A percentile compares a stretch with the other conserved stretches of the same genome.
phyloP scores from a whole-genome alignment of 1,140 invertebrate genomes.

The Platyscapa corneri region DNA sequence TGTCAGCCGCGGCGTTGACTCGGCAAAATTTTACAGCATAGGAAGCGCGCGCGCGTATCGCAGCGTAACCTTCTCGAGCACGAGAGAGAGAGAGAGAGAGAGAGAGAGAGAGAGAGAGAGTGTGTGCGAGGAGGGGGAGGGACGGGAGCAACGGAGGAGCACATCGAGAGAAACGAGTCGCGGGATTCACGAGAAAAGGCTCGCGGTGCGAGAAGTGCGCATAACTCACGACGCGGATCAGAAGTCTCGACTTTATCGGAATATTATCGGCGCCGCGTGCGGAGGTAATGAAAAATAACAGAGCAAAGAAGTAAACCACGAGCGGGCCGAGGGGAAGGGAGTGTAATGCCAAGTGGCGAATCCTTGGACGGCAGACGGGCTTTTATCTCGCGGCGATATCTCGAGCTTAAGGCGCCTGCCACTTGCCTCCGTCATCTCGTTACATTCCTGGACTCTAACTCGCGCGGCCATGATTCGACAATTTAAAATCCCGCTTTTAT shows the following conservation, averaged over 20 bases:
- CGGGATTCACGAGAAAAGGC: too few species aligned
- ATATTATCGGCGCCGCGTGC: neutral
- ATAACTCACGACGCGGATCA: constrained; percentile 3
- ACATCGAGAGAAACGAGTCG: neutral
- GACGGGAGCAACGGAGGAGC: neutral
- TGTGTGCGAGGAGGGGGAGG: too few species aligned
- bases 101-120: too few species aligned
- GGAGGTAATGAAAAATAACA: constrained; percentile 16
- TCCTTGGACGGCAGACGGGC: neutral
- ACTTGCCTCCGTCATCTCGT: constrained; percentile 35
- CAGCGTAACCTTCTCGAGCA: too few species aligned
- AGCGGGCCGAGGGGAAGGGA: neutral
- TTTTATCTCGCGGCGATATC: constrained; percentile 25
- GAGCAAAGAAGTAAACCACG: neutral
- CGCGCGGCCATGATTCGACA: constrained; percentile 19
- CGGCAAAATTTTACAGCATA: neutral
- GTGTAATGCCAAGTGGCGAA: constrained; percentile 10
- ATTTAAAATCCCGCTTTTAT: constrained; percentile 33
- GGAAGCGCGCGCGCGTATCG: neutral
- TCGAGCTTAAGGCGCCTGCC: constrained; percentile 11
- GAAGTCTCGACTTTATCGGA: constrained; percentile 15
- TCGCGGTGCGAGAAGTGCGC: neutral
- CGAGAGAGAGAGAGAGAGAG: too few species aligned
- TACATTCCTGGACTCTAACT: neutral
- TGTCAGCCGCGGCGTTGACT: neutral